Evolutionary conservation across 2,888 invertebrate species (phyloP).

Genomic region (Linyphia triangularis): DNA sequence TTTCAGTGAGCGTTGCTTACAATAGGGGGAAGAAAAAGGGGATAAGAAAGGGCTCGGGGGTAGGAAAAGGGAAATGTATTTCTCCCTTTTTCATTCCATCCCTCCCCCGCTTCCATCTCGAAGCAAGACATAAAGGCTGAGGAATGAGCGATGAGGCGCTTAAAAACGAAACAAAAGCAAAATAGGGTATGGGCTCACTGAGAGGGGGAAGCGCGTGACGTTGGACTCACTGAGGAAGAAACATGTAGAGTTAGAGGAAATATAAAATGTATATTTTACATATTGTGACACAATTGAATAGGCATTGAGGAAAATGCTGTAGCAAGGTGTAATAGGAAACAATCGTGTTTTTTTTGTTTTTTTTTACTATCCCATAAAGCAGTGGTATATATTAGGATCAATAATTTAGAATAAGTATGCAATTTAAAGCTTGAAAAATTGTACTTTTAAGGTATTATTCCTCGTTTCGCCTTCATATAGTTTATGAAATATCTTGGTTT

Average conservation of each 20-base stretch:
- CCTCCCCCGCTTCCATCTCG: slow-evolving; percentile 11
- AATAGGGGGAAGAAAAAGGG: slow-evolving; percentile 29
- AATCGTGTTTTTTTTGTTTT: too few relatives aligned
- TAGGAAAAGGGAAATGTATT: slow-evolving; percentile 26
- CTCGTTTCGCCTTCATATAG: too few relatives aligned
- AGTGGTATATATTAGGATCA: too few relatives aligned
- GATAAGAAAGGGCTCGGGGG: slow-evolving; percentile 5
- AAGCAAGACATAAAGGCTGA: slow-evolving; percentile 31
- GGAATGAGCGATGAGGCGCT: slow-evolving; percentile 59
- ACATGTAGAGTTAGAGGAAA: slow-evolving; percentile 12
- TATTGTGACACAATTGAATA: slow-evolving; percentile 28
- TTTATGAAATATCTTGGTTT: too few relatives aligned
- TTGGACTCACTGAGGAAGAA: too few relatives aligned
- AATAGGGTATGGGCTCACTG: slow-evolving; percentile 2
- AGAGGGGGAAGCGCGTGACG: not conserved
- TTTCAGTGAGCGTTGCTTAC: slow-evolving; percentile 71
- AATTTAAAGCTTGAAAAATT: too few relatives aligned
- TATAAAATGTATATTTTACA: slow-evolving; percentile 19
- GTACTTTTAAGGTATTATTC: too few relatives aligned
- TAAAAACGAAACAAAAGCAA: slow-evolving; percentile 42
- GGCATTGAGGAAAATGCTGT: not conserved
- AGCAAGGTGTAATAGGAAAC: not conserved
- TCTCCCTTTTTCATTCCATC: slow-evolving; percentile 17
- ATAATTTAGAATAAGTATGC: too few relatives aligned
- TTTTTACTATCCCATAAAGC: too few relatives aligned